A percentile compares a stretch with the other conserved stretches of the same genome.
Evolutionary conservation across 2,113 vertebrate species (phyloP).

Genomic region (Sigmodon hispidus): DNA sequence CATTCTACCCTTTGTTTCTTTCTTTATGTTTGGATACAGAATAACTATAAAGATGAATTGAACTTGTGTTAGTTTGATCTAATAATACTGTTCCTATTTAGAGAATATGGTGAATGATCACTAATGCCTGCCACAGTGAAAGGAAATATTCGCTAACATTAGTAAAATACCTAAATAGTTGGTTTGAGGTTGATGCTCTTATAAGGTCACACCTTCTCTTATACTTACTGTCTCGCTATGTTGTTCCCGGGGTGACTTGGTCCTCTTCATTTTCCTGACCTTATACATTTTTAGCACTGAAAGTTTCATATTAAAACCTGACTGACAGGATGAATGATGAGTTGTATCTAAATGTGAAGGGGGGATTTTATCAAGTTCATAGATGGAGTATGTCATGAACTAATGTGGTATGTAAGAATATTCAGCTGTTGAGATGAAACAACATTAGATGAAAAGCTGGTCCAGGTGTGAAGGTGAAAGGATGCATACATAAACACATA

Average conservation of each 20-base stretch:
- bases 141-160: background rate
- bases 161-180: background rate
- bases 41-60: background rate
- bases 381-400: background rate
- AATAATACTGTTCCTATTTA: background rate
- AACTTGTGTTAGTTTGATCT: background rate
- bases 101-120: background rate
- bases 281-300: background rate
- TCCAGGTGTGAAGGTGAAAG: background rate
- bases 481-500: background rate
- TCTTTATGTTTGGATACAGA: background rate
- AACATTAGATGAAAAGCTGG: background rate
- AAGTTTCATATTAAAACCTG: background rate
- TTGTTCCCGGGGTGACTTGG: background rate
- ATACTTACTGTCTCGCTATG: background rate
- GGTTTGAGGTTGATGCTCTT: background rate
- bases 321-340: background rate
- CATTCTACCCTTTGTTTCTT: background rate
- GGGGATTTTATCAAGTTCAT: slow-evolving; percentile 31
- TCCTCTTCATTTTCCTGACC: background rate
- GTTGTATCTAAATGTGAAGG: background rate
- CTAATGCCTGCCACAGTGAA: background rate
- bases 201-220: background rate
- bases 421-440: background rate
- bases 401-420: background rate